Evolutionary conservation across 35 echinoderm and acorn worm species (phyloP), one percentile per base, ranked within the genome.

Genomic region (Apostichopus californicus): DNA sequence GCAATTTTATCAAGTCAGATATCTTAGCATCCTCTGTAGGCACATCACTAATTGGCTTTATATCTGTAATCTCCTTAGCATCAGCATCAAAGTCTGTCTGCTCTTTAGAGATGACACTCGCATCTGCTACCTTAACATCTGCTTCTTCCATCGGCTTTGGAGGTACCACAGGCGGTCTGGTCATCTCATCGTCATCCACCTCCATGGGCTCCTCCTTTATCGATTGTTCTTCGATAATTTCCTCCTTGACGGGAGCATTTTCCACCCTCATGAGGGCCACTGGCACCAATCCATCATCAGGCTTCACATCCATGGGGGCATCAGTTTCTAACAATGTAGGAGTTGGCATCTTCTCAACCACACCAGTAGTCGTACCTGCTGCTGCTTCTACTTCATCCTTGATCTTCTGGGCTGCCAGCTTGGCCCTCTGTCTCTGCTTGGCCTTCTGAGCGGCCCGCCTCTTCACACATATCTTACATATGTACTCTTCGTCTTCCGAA

Each of bases 401-500:
- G 57, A 79, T 92, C 86, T 91, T 93, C 57, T 93, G 91, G 55
- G 87, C 86, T 85, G 91, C 89, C 10, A 79, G 78, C 90, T 80
- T 89, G 46, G 86, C 86, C 55, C 93, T 80, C 61, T 80, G 85
- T 57, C 78, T 94, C 61, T 80, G 93, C 18, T 94, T 90, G 55
- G 93, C 93, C 65, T 94, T 94, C 25, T 95, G 96, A 66, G 86
- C 66, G 53, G 84, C 61, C 56, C 91, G 87, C 54, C 91, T 94
- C 88, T 94, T 96, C 65, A 90, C 92, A 68, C 97, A 99, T 5
- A 84, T 79, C 12, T 92, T 87, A 80, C 97, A 99, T 52, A 96
- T 87, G 64, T 91, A 99, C 56, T 99, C 97, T 52, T 99, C 97
- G 79, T 99, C 93, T 68, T 99, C 97, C 12, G 88, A 89, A 28